Conservation (phyloP, 2,888 invertebrate genomes). For the Apotomis turbidana region DNA sequence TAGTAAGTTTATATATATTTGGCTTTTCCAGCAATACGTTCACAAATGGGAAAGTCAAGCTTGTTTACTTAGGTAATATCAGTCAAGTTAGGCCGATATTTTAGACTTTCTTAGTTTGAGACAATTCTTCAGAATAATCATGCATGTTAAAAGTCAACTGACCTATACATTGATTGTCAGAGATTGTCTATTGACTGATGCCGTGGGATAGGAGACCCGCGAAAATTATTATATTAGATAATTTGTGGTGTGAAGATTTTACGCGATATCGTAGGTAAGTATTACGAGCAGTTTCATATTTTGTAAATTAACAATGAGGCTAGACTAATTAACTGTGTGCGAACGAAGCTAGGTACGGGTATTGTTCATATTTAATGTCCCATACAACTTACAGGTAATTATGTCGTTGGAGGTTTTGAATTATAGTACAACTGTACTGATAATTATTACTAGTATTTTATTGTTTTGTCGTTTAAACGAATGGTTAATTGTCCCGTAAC, state of each 20-base stretch:
- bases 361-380: constrained; percentile 19
- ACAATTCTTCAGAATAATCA: too few relatives aligned
- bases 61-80: too few relatives aligned
- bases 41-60: neutral
- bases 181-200: too few relatives aligned
- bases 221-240: neutral
- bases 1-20: neutral
- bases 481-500: too few relatives aligned
- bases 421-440: neutral
- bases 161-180: too few relatives aligned
- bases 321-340: constrained; percentile 12
- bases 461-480: too few relatives aligned
- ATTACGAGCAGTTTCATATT: neutral
- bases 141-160: too few relatives aligned
- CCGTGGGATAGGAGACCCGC: neutral
- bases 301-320: constrained; percentile 15
- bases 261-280: neutral
- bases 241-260: neutral
- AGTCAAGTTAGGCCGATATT: too few relatives aligned
- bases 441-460: neutral
- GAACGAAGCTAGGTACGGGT: neutral
- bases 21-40: neutral
- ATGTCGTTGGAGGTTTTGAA: neutral
- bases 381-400: constrained; percentile 6
- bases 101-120: neutral